Base-by-base conservation (phyloP, 53 echinoderm and acorn worm genomes). In the Patiria pectinifera region DNA sequence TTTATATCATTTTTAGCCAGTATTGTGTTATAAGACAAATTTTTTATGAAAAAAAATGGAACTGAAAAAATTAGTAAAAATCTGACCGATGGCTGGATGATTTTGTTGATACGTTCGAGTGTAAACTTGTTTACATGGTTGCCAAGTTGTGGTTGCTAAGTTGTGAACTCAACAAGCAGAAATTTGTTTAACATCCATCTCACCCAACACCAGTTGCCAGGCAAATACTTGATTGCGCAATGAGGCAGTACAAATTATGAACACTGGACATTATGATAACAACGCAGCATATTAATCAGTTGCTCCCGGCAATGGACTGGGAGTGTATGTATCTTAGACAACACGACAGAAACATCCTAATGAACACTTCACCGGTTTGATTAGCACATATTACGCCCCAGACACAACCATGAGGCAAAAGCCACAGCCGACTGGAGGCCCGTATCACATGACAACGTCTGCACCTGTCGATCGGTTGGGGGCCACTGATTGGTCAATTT, bases 401-500 rank as follows among this genome's bases (percentile, higher is more conserved):
- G 74, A 74, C 24, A 74, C 11, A 24, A 74, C 24, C 4, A 3
- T 10, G 21, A 74, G 24, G 22, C 74, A n/a, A 74, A 18, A 60
- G 60, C 74, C 74, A 16, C 74, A 74, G 26, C 85, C 66, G 69
- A 45, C 69, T 16, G 70, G 74, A 4, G 22, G 78, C 53, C 53
- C 8, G 53, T 87, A 59, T 77, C 87, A 77, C 59, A 59, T 87
- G 14, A 47, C 77, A 87, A 43, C 48, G 21, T 48, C 35, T 87
- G 87, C 87, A 87, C 87, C 87, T 87, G 87, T 59, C 48, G 3
- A 59, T 11, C 87, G 18, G 84, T 58, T 19, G 60, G 78, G 78
- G 87, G 87, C 58, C 69, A 19, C 78, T 77, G 87, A 87, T 87
- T 87, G 87, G 87, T 53, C 78, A 87, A 87, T 87, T 87, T 87